Conservation (phyloP, 1,140 invertebrate species). For the Lepidurus apus region DNA sequence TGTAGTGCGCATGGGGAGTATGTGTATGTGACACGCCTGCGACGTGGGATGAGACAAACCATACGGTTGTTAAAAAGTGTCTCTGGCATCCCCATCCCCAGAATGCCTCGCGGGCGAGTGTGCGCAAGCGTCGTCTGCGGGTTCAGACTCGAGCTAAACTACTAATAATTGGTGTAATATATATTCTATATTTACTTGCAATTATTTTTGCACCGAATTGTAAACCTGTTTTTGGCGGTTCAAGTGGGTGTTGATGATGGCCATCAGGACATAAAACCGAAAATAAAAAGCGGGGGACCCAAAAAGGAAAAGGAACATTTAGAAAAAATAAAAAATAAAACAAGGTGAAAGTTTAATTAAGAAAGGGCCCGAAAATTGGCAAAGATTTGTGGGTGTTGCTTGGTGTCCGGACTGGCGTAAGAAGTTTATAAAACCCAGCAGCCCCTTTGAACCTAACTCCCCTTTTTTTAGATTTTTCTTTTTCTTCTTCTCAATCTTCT, state of each 20-base stretch:
- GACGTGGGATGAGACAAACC: conserved; percentile 1
- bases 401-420: neutral
- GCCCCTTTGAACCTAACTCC: neutral
- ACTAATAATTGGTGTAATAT: too few species aligned
- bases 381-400: conserved; percentile 19
- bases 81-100: neutral
- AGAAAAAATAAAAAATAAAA: neutral
- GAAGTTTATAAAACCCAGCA: neutral
- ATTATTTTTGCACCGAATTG: neutral
- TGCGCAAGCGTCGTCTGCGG: neutral
- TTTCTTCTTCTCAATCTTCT: neutral
- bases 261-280: neutral
- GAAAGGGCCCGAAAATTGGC: neutral
- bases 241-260: neutral
- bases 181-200: too few species aligned
- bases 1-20: neutral
- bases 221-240: neutral
- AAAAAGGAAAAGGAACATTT: neutral
- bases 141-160: too few species aligned
- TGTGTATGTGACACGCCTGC: conserved; percentile 17
- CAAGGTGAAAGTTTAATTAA: conserved; percentile 1
- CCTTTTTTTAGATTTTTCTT: neutral
- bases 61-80: conserved; percentile 12
- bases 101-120: neutral
- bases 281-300: neutral